Evolutionary conservation across 1,140 invertebrate species (phyloP).

Genomic region (Drosophila murphyi): DNA sequence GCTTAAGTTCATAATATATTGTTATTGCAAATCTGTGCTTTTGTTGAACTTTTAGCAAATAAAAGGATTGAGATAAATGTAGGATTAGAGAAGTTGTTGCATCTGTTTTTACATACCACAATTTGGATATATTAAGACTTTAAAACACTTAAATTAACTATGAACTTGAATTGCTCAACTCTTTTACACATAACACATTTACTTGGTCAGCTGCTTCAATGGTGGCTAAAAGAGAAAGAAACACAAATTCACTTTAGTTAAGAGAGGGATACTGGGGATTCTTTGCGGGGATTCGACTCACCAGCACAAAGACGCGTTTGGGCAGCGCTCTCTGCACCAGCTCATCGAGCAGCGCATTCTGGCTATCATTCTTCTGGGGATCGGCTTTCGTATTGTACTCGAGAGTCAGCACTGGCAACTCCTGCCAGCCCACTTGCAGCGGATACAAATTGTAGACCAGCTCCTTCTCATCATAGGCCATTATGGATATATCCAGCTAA

Average conservation of each 20-base stretch:
- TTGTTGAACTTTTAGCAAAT: conserved; percentile 43
- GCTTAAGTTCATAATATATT: conserved; percentile 20
- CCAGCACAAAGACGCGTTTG: conserved; percentile 83
- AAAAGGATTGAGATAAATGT: conserved; percentile 38
- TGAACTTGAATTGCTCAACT: conserved; percentile 14
- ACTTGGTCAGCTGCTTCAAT: conserved; percentile 75
- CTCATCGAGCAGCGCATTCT: conserved; percentile 75
- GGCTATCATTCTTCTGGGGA: conserved; percentile 73
- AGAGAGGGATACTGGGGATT: no score
- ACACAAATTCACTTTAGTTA: not conserved
- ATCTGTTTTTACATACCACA: conserved; percentile 58
- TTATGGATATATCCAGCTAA: conserved; percentile 80
- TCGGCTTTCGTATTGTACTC: conserved; percentile 82
- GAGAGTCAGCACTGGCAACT: conserved; percentile 74
- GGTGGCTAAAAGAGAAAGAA: conserved; percentile 60
- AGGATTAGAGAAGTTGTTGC: conserved; percentile 46
- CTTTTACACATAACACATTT: conserved; percentile 22
- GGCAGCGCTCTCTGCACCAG: conserved; percentile 81
- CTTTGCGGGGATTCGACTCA: conserved; percentile 28
- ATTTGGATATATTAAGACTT: conserved; percentile 57
- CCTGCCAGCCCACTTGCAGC: conserved; percentile 82
- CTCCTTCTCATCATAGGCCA: conserved; percentile 79
- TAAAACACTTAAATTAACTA: conserved; percentile 68
- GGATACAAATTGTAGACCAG: conserved; percentile 83
- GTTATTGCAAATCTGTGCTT: conserved; percentile 39